A percentile compares a stretch with the other conserved stretches of the same genome.
phyloP scores from a whole-genome alignment of 2,113 vertebrate genomes.

The Tachysurus fulvidraco region DNA sequence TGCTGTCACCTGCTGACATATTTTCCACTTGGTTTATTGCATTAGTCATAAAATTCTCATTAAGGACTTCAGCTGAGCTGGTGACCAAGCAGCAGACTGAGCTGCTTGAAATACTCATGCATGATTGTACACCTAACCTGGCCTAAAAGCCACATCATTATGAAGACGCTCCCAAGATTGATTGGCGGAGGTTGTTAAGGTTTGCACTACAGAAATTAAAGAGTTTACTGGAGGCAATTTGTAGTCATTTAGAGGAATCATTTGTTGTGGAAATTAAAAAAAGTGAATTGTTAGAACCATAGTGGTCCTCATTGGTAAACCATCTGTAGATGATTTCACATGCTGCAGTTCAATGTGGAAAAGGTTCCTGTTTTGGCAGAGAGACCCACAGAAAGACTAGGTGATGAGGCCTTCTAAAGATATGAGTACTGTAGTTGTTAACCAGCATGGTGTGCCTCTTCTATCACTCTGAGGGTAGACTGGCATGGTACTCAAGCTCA shows the following conservation, averaged over 20 bases:
- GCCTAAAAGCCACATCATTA: constrained; percentile 5
- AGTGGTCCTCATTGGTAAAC: not conserved
- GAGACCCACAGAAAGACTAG: constrained; percentile 48
- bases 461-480: constrained; percentile 51
- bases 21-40: constrained; percentile 51
- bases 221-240: constrained; percentile 24
- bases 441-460: constrained; percentile 55
- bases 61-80: constrained; percentile 34
- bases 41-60: constrained; percentile 48
- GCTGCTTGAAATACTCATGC: not conserved
- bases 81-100: constrained; percentile 24
- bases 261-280: not conserved
- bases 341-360: constrained; percentile 17
- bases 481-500: constrained; percentile 14
- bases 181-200: constrained; percentile 25
- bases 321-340: constrained; percentile 40
- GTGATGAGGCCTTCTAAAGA: constrained; percentile 39
- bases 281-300: not conserved
- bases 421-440: constrained; percentile 25
- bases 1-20: constrained; percentile 51
- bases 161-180: not conserved
- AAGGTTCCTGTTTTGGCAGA: constrained; percentile 27
- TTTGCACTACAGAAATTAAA: constrained; percentile 2
- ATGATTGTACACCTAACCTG: not conserved
- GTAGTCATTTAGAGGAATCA: not conserved